Evolutionary conservation across 92 coral and sea anemone species (phyloP), one percentile per base, ranked within the genome.

Genomic region (Meandrina meandrites): DNA sequence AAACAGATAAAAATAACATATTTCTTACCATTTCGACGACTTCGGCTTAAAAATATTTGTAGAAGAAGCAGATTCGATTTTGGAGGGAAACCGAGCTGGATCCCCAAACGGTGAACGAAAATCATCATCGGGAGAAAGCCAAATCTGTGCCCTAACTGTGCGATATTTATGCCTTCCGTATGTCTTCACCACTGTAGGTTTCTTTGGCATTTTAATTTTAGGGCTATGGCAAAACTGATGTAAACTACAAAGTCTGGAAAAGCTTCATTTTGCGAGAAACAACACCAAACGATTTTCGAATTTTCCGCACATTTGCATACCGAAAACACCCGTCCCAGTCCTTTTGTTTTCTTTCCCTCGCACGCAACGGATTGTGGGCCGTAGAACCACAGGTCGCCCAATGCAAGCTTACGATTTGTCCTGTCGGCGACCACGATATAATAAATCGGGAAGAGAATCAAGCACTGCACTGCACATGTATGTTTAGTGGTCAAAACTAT

Each of bases 91-190:
- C 35, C 58, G 40, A 21, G 30, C 34, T 56, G 24, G 34, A 35
- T 76, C 30, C 32, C 40, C 87, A 56, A 80, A 82, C 84, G 86
- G 92, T 47, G 88, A 79, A 45, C 42, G 86, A 62, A 86, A 54
- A 4, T 51, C 58, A 37, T 90, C 91, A 19, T 88, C 92, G 27
- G 90, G 94, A 30, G 93, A 90, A 15, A 91, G 86, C 98, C 98
- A 96, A 21, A 84, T 69, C 31, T 95, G 94, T 7, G 96, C 72
- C 75, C 91, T 95, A 4, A 97, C 87, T 14, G 93, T 93, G 56
- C 99, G 88, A 66, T 90, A 87, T 88, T 87, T 95, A 68, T 91
- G 94, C 76, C 94, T 94, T 57, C 99, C 99, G 75, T 97, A 97
- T 12, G 98, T 97, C 75, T 92, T 94, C 14, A 95, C 60, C 16